Evolutionary conservation across 2,797 vertebrate genomes (phyloP).

Genomic region (Tolypeutes matacus): DNA sequence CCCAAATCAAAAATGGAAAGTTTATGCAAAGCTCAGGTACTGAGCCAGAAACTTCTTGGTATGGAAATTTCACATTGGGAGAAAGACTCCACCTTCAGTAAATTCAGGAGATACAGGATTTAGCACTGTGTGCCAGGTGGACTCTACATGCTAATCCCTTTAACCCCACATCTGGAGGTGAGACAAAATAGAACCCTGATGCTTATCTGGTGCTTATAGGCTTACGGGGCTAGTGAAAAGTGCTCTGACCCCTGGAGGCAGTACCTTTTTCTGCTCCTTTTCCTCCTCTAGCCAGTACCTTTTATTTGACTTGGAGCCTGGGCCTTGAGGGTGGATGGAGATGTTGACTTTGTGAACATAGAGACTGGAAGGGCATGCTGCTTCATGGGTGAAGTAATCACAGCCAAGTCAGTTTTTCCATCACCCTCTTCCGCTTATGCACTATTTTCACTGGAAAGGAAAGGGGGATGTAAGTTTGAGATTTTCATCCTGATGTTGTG

Average conservation of each 20-base stretch:
- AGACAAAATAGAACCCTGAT: background rate
- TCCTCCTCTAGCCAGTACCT: background rate
- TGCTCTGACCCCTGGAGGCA: background rate
- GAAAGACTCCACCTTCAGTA: background rate
- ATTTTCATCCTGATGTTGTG: background rate
- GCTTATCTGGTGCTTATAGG: background rate
- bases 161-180: background rate
- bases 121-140: background rate
- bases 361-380: background rate
- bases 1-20: slow-evolving; percentile 20
- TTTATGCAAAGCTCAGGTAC: background rate
- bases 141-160: background rate
- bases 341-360: background rate
- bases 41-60: background rate
- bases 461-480: background rate
- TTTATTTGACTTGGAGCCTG: slow-evolving; percentile 8
- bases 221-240: background rate
- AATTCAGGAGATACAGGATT: background rate
- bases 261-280: background rate
- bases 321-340: background rate
- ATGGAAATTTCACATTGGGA: background rate
- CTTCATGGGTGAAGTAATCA: background rate
- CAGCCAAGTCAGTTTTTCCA: background rate
- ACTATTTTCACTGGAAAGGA: background rate
- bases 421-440: background rate